Conservation (phyloP, 2,888 invertebrate genomes). For the Drosophila stalkeri region DNA sequence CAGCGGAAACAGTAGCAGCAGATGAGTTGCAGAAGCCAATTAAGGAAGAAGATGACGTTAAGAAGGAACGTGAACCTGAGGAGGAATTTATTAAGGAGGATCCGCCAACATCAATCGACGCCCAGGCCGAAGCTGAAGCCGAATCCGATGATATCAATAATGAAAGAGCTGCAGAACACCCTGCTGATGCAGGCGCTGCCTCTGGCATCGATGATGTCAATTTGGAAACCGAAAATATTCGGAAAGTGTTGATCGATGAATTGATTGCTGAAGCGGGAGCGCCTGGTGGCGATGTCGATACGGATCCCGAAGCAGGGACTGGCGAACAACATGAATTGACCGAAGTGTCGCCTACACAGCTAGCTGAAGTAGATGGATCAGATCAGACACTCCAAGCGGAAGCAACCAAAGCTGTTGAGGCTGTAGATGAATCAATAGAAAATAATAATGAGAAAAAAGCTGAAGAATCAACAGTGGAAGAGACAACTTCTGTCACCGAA, state of each 20-base stretch:
- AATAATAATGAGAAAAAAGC: conserved; percentile 15
- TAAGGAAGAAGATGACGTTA: conserved; percentile 20
- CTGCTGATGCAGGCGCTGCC: conserved; percentile 9
- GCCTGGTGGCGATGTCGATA: conserved; percentile 3
- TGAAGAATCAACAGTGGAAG: conserved; percentile 11
- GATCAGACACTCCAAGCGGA: conserved; percentile 14
- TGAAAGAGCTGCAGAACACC: conserved; percentile 6
- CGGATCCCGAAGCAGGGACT: conserved; percentile 7
- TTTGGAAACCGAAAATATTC: conserved; percentile 65
- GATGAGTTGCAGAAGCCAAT: conserved; percentile 20
- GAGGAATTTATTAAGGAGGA: conserved; percentile 61
- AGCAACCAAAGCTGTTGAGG: conserved; percentile 6
- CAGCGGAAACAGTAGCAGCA: conserved; percentile 20
- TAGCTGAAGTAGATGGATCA: conserved; percentile 25
- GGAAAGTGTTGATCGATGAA: conserved; percentile 66
- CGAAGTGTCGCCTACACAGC: conserved; percentile 27
- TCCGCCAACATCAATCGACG: conserved; percentile 21
- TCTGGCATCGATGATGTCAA: conserved; percentile 44
- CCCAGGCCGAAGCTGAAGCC: conserved; percentile 14
- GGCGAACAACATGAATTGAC: conserved; percentile 17
- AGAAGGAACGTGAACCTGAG: conserved; percentile 41
- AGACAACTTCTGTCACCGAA: conserved; percentile 2
- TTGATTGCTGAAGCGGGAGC: conserved; percentile 62
- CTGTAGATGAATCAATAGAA: conserved; percentile 15
- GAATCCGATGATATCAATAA: conserved; percentile 11